Evolutionary conservation across 2,888 invertebrate genomes (phyloP), one percentile per base, ranked within the genome.

Genomic region (Nymphalis c-album): DNA sequence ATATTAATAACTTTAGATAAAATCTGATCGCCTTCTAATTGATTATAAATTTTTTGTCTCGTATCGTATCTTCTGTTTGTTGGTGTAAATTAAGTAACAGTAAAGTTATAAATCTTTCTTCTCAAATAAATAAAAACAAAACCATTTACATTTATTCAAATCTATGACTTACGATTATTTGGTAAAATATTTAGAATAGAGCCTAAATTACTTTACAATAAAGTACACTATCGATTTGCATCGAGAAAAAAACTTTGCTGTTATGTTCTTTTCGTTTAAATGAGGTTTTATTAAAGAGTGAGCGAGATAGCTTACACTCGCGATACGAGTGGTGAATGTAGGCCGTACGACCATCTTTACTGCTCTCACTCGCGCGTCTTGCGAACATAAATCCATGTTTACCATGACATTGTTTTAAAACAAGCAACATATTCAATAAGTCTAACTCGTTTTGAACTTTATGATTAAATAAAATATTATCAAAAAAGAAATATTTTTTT

Each of bases 261-360:
- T 71, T 72, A 74, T 76, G 76, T 87, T 84, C 75, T 82, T 71
- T 73, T 87, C 81, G 58, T 60, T 72, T 82, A 10, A 47, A 53
- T 68, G 53, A 26, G 66, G 68, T 71, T 67, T 61, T 69, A 47
- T 70, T 46, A 55, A 69, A 60, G 78, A 76, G 85, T 81, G 83
- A 84, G 85, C 86, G 83, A 80, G 87, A 86, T 71, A 77, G 80
- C 70, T 79, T 82, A 85, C 87, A 86, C 85, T 77, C 84, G 85
- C 85, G 85, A 86, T 83, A 85, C 86, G 87, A 85, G 87, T 83
- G 82, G 89, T 88, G 88, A 91, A 91, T 91, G 91, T 92, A 91
- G 91, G 91, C 88, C 90, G 90, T 81, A 79, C 88, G 86, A 90
- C 89, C 90, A 90, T 91, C 89, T 90, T 88, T 87, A 81, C 86